A percentile compares a stretch with the other conserved stretches of the same genome.
These are phyloP conservation scores for Rattus rattus DNA, from an alignment of 2,113 vertebrate genomes.

Conservation along the genomic window DNA sequence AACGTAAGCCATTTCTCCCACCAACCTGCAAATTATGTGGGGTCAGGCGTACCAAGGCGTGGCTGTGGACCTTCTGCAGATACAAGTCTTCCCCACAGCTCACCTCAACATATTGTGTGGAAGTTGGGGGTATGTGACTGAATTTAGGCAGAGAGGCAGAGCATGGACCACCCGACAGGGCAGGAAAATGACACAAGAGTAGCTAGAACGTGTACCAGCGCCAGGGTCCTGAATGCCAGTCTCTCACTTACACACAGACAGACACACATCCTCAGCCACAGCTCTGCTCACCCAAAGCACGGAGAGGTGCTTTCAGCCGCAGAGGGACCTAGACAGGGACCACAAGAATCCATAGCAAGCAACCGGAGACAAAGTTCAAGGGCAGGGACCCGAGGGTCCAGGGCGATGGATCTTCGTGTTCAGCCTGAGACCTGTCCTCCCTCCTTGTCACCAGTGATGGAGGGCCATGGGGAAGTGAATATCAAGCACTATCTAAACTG, in stretches of 20 bases:
- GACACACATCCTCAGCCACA: accelerated
- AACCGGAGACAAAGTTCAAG: neutral
- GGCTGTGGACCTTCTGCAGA: neutral
- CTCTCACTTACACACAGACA: neutral
- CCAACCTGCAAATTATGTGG: neutral
- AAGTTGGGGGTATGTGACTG: neutral
- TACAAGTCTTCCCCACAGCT: neutral
- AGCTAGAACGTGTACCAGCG: neutral
- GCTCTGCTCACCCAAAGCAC: neutral
- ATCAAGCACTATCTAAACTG: slow-evolving; percentile 96
- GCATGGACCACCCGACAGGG: neutral
- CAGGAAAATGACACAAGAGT: neutral
- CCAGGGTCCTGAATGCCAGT: accelerated
- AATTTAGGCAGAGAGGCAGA: neutral
- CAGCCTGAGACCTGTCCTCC: neutral
- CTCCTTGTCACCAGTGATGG: slow-evolving; percentile 90
- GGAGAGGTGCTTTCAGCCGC: accelerated
- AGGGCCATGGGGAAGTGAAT: slow-evolving; percentile 95
- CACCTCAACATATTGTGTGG: neutral
- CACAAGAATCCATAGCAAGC: neutral
- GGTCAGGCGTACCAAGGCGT: neutral
- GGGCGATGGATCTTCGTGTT: accelerated
- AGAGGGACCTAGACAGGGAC: neutral
- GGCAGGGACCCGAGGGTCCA: neutral
- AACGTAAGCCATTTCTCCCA: neutral